These are phyloP conservation scores for Bruchidius siliquastri DNA, from an alignment of 2,888 invertebrate genomes.

Conservation along the genomic window DNA sequence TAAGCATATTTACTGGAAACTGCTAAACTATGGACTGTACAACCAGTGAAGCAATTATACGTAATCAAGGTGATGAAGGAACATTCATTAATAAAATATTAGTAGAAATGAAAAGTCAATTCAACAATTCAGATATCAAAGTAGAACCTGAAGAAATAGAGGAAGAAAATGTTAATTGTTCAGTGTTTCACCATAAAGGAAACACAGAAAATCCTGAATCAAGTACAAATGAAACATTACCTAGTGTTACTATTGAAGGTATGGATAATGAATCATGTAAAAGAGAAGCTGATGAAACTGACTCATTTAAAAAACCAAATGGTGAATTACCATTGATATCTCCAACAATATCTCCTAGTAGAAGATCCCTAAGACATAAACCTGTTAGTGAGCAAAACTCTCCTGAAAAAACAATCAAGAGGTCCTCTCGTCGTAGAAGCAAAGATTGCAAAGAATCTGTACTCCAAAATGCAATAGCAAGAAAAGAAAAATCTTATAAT, in stretches of 20 bases:
- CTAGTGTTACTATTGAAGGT: slow-evolving; percentile 1
- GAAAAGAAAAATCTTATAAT: slow-evolving; percentile 67
- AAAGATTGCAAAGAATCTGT: slow-evolving; percentile 61
- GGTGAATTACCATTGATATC: slow-evolving; percentile 27
- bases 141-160: slow-evolving; percentile 16
- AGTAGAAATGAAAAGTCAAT: slow-evolving; percentile 44
- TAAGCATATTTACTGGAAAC: not conserved
- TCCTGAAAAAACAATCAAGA: slow-evolving; percentile 50
- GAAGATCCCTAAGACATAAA: slow-evolving; percentile 44
- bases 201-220: not conserved
- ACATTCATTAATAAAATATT: slow-evolving; percentile 39
- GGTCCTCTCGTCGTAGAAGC: slow-evolving; percentile 60
- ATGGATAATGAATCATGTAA: slow-evolving; percentile 14
- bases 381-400: slow-evolving; percentile 6
- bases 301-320: slow-evolving; percentile 33
- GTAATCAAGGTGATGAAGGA: slow-evolving; percentile 14
- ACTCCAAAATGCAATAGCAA: slow-evolving; percentile 65
- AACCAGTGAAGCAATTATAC: slow-evolving; percentile 8
- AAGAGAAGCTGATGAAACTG: slow-evolving; percentile 18
- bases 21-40: not conserved
- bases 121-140: slow-evolving; percentile 39
- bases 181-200: not conserved
- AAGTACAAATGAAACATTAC: not conserved
- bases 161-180: slow-evolving; percentile 10
- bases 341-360: slow-evolving; percentile 41